These are phyloP conservation scores for Vespertilio murinus DNA, from an alignment of 2,797 vertebrate species.

Conservation along the genomic window DNA sequence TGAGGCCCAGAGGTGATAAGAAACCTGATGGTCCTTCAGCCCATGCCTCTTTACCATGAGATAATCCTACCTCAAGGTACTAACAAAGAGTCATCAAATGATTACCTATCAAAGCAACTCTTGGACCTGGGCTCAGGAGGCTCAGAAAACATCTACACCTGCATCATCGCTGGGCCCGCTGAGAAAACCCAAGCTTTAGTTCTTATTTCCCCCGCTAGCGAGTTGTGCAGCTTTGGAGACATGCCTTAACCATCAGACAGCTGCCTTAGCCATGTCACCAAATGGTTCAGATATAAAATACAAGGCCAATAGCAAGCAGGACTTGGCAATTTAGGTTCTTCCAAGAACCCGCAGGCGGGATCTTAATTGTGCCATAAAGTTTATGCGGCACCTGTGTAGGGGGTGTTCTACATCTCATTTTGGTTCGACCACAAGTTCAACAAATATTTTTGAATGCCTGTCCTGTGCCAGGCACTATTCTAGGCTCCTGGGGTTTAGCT, in stretches of 20 bases:
- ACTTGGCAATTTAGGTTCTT: not conserved
- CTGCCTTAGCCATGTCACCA: not conserved
- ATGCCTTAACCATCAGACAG: not conserved
- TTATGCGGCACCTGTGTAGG: not conserved
- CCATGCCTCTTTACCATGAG: not conserved
- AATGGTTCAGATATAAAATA: not conserved
- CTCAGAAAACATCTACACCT: not conserved
- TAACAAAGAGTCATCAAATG: not conserved
- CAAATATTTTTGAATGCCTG: not conserved
- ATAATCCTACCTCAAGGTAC: not conserved
- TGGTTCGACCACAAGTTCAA: not conserved
- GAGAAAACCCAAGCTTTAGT: not conserved
- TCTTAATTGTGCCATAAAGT: not conserved
- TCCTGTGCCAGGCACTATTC: not conserved
- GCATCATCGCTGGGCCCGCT: not conserved
- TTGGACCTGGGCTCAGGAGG: not conserved
- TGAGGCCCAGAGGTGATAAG: not conserved
- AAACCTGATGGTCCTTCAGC: not conserved
- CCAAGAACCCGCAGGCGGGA: not conserved
- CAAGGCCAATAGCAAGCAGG: not conserved
- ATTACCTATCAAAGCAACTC: not conserved
- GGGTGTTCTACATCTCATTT: not conserved
- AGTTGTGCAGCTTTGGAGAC: not conserved
- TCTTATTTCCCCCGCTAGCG: not conserved
- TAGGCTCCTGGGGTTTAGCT: not conserved